These are phyloP conservation scores for Nomada hirtipes DNA, from an alignment of 2,888 invertebrate species.

Conservation along the genomic window DNA sequence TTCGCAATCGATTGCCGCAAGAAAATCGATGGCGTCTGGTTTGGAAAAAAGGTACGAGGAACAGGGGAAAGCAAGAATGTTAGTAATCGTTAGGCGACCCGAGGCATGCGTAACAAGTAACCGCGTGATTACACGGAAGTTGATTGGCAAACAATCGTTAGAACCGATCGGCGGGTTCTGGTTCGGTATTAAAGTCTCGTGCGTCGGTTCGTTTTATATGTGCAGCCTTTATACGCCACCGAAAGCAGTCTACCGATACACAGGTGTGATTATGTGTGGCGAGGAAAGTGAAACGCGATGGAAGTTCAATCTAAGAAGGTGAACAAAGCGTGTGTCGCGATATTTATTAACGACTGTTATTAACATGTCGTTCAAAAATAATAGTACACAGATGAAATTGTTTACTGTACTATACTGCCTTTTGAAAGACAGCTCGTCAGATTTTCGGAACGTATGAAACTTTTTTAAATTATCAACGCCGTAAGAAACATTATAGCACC, in stretches of 20 bases:
- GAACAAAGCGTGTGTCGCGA: constrained; percentile 48
- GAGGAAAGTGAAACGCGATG: constrained; percentile 61
- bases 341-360: constrained; percentile 42
- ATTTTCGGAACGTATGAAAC: no score
- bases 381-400: neutral
- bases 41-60: constrained; percentile 4
- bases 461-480: no score
- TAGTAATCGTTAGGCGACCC: constrained; percentile 25
- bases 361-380: constrained; percentile 16
- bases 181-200: constrained; percentile 38
- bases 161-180: constrained; percentile 48
- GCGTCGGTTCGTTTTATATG: constrained; percentile 32
- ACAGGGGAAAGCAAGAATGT: constrained; percentile 41
- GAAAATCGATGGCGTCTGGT: neutral
- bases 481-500: no score
- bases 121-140: constrained; percentile 52
- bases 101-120: constrained; percentile 43
- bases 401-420: neutral
- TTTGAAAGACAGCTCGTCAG: no score
- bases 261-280: constrained; percentile 46
- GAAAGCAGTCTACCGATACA: constrained; percentile 37
- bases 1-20: neutral
- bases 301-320: constrained; percentile 49
- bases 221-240: constrained; percentile 24
- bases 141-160: constrained; percentile 63